A percentile compares a stretch with the other conserved stretches of the same genome.
Evolutionary conservation across 2,797 vertebrate genomes (phyloP).

Genomic region (Phrynocephalus vlangalii): DNA sequence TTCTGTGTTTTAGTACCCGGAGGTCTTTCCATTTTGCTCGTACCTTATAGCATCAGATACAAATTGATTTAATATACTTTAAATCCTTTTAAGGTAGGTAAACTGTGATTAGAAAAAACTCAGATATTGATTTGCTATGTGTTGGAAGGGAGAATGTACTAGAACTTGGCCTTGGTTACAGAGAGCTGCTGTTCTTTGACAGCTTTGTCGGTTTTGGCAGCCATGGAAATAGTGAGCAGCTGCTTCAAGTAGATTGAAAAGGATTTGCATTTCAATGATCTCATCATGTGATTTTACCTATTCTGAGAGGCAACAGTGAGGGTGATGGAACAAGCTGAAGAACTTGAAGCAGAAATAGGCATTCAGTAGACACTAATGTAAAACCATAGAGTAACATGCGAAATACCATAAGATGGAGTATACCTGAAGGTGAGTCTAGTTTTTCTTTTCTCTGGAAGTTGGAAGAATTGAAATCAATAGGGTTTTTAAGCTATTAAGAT

Average conservation of each 20-base stretch:
- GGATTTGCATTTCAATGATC: slow-evolving; percentile 51
- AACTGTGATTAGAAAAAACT: not conserved
- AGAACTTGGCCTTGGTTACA: slow-evolving; percentile 28
- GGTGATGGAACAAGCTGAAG: slow-evolving; percentile 3
- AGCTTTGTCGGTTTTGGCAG: slow-evolving; percentile 29
- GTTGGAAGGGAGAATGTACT: not conserved
- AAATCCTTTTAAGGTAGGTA: slow-evolving; percentile 3
- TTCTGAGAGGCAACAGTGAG: slow-evolving; percentile 19
- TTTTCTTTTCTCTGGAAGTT: not conserved
- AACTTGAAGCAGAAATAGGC: slow-evolving; percentile 9
- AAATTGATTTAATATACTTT: not conserved
- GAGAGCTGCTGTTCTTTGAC: slow-evolving; percentile 37
- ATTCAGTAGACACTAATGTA: slow-evolving; percentile 1
- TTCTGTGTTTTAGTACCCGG: not conserved
- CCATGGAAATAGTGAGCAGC: slow-evolving; percentile 46
- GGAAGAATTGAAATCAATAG: not conserved
- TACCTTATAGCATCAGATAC: not conserved
- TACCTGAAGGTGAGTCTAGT: slow-evolving; percentile 26
- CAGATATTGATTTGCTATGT: not conserved
- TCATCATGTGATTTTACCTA: slow-evolving; percentile 37
- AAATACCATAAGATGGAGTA: slow-evolving; percentile 2
- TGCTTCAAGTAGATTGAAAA: slow-evolving; percentile 42
- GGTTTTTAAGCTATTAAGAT: not conserved
- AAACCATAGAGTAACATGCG: not conserved
- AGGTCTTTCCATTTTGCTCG: not conserved